phyloP scores from a whole-genome alignment of 2,113 vertebrate species.

The Naja naja region DNA sequence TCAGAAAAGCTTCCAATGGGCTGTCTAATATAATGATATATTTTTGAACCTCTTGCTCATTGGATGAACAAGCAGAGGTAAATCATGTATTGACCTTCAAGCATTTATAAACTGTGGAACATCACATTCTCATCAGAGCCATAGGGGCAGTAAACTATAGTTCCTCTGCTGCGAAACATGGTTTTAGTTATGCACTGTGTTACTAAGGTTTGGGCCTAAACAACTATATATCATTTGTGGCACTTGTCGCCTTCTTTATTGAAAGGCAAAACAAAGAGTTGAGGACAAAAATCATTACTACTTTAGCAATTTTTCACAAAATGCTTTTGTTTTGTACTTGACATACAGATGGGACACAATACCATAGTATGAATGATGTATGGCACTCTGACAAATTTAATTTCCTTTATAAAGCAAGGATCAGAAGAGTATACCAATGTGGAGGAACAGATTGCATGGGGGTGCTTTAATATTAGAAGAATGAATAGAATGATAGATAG shows the following conservation, averaged over 20 bases:
- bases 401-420: constrained; percentile 79
- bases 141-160: constrained; percentile 89
- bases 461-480: constrained; percentile 49
- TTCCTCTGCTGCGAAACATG: constrained; percentile 92
- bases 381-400: constrained; percentile 86
- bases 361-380: constrained; percentile 85
- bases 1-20: constrained; percentile 75
- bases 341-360: constrained; percentile 81
- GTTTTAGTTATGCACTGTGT: constrained; percentile 91
- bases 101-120: constrained; percentile 91
- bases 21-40: constrained; percentile 84
- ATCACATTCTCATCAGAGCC: constrained; percentile 95
- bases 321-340: constrained; percentile 91
- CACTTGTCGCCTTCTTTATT: constrained; percentile 95
- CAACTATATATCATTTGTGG: constrained; percentile 90
- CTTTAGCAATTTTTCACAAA: constrained; percentile 96
- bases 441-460: constrained; percentile 21
- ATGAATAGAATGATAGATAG: neutral
- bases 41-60: constrained; percentile 83
- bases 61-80: constrained; percentile 87
- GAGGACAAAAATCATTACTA: constrained; percentile 98
- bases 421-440: constrained; percentile 73
- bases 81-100: constrained; percentile 95
- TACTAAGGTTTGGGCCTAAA: constrained; percentile 77
- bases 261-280: constrained; percentile 99